Conservation (phyloP, 1,140 invertebrate species). For the Drosophila mojavensis region DNA sequence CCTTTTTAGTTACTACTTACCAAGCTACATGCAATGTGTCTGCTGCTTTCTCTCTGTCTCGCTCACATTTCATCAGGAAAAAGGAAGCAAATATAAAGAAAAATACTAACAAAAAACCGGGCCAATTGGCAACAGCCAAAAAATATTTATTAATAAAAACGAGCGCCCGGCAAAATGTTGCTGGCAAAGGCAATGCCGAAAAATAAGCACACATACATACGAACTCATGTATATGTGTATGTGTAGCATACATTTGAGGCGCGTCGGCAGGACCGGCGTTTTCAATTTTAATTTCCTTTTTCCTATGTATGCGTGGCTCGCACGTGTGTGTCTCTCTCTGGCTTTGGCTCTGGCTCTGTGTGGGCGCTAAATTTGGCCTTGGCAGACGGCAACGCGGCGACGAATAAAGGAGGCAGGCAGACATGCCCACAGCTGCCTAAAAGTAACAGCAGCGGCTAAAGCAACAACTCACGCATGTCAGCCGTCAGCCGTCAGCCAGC, state of each 20-base stretch:
- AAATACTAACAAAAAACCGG: slow-evolving; percentile 56
- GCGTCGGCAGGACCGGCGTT: slow-evolving; percentile 67
- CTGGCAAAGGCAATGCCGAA: slow-evolving; percentile 25
- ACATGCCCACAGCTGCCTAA: slow-evolving; percentile 48
- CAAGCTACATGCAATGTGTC: neutral
- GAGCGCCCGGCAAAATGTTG: slow-evolving; percentile 69
- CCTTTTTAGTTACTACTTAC: slow-evolving; percentile 17
- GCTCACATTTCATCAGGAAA: slow-evolving; percentile 47
- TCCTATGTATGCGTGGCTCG: slow-evolving; percentile 73
- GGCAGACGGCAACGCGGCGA: slow-evolving; percentile 53
- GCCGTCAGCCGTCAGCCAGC: slow-evolving; percentile 45
- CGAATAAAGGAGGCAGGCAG: slow-evolving; percentile 56
- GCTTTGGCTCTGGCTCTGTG: slow-evolving; percentile 23
- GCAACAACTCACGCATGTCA: slow-evolving; percentile 47
- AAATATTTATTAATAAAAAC: slow-evolving; percentile 80
- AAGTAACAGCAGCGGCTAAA: slow-evolving; percentile 40
- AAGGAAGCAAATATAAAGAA: slow-evolving; percentile 55
- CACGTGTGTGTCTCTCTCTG: slow-evolving; percentile 50
- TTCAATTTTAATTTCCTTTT: slow-evolving; percentile 83
- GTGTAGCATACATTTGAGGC: slow-evolving; percentile 75
- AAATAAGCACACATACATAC: slow-evolving; percentile 39
- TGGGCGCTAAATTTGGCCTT: slow-evolving; percentile 78
- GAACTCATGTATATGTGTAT: slow-evolving; percentile 37
- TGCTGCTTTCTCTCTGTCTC: slow-evolving; percentile 12
- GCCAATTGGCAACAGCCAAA: slow-evolving; percentile 78